These are phyloP conservation scores for Propithecus coquereli DNA, from an alignment of 2,113 vertebrate genomes.

Conservation along the genomic window DNA sequence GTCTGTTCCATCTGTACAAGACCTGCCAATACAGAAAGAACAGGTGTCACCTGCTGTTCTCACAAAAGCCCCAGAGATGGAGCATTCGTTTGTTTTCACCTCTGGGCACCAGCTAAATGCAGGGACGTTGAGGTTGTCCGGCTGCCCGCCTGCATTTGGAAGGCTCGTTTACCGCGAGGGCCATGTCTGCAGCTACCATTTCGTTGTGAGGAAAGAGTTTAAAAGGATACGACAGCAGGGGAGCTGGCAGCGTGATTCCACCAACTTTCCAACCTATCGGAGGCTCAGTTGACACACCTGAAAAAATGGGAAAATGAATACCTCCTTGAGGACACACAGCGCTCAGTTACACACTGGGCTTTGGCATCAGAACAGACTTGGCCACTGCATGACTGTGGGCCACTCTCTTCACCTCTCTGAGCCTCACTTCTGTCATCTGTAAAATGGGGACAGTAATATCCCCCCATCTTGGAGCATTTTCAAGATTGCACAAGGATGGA, in stretches of 20 bases:
- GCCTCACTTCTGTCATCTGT: neutral
- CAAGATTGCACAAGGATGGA: neutral
- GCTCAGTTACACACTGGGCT: neutral
- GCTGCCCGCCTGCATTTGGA: neutral
- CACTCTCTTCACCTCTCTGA: neutral
- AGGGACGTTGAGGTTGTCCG: neutral
- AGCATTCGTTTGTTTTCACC: neutral
- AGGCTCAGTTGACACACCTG: neutral
- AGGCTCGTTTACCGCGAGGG: neutral
- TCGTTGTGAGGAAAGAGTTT: neutral
- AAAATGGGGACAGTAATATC: neutral
- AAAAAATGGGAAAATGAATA: accelerated
- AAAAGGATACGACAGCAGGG: neutral
- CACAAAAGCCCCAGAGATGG: accelerated
- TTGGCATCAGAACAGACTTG: neutral
- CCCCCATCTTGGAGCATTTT: neutral
- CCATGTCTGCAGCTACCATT: neutral
- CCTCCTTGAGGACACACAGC: neutral
- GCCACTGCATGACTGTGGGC: neutral
- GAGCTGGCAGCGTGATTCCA: accelerated
- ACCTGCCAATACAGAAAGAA: conserved; percentile 82
- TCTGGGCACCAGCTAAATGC: neutral
- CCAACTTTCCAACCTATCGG: neutral
- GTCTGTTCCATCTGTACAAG: conserved; percentile 92
- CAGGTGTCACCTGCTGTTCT: neutral